phyloP scores from a whole-genome alignment of 2,888 invertebrate genomes.

The Temnothorax unifasciatus region DNA sequence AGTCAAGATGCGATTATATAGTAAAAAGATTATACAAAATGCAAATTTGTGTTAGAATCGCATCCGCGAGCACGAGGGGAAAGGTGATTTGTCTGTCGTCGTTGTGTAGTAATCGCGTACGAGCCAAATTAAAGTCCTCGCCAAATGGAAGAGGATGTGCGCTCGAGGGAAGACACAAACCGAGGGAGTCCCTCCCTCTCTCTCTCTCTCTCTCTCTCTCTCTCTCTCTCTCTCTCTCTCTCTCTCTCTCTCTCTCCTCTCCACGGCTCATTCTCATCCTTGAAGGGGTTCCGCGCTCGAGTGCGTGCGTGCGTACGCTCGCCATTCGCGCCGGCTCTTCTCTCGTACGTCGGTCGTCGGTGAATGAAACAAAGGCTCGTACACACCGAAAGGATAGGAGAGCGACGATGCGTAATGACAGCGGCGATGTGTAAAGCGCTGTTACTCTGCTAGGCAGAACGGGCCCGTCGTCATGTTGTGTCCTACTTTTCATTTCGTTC shows the following conservation, averaged over 20 bases:
- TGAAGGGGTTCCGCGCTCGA: conserved; percentile 71
- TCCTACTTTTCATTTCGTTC: conserved; percentile 22
- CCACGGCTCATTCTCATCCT: conserved; percentile 61
- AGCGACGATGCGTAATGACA: conserved; percentile 14
- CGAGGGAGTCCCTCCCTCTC: conserved; percentile 27
- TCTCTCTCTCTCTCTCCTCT: conserved; percentile 38
- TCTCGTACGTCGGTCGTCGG: conserved; percentile 56
- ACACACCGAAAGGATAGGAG: conserved; percentile 44
- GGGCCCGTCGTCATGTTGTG: neutral
- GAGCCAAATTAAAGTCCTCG: conserved; percentile 49
- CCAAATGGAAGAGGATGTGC: conserved; percentile 45
- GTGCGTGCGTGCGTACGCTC: conserved; percentile 69
- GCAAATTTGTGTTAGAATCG: conserved; percentile 1
- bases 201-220: no score
- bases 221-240: no score
- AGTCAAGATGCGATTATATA: neutral
- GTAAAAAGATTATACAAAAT: neutral
- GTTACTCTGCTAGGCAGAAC: conserved; percentile 22
- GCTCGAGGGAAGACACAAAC: conserved; percentile 37
- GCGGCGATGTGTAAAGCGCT: conserved; percentile 13
- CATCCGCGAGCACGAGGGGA: neutral
- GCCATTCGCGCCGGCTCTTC: conserved; percentile 54
- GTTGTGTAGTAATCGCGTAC: conserved; percentile 11
- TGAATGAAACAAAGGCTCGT: conserved; percentile 79
- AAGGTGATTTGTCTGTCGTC: neutral